Evolutionary conservation across 2,797 vertebrate species (phyloP).

Genomic region (Brachyrhaphis roseni): DNA sequence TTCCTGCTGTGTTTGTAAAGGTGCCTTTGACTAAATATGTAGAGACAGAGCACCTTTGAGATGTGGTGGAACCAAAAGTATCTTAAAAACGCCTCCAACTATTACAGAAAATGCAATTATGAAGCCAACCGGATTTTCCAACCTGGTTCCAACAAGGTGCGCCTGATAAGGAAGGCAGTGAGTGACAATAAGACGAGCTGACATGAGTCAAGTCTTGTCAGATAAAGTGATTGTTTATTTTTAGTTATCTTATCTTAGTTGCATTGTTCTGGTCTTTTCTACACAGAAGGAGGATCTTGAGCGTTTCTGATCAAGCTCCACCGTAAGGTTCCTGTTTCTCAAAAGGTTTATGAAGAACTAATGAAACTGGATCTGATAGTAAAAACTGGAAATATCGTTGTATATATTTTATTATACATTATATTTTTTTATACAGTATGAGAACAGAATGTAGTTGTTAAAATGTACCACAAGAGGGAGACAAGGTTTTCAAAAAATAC

Average conservation of each 20-base stretch:
- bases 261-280: background rate
- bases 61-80: background rate
- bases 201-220: background rate
- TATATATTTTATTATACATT: constrained; percentile 52
- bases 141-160: background rate
- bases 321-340: background rate
- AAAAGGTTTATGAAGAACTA: background rate
- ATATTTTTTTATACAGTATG: constrained; percentile 50
- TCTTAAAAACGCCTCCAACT: background rate
- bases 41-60: background rate
- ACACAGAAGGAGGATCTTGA: background rate
- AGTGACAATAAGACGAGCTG: too few species aligned
- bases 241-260: background rate
- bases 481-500: constrained; percentile 21
- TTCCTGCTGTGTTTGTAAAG: background rate
- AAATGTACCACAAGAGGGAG: constrained; percentile 44
- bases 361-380: background rate
- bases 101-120: background rate
- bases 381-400: constrained; percentile 18
- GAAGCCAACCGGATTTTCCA: background rate
- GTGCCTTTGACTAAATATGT: constrained; percentile 27
- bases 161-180: background rate
- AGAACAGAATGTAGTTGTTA: constrained; percentile 23
- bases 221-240: background rate
- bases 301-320: background rate